phyloP scores from a whole-genome alignment of 2,888 invertebrate species.

The Xestobium rufovillosum region DNA sequence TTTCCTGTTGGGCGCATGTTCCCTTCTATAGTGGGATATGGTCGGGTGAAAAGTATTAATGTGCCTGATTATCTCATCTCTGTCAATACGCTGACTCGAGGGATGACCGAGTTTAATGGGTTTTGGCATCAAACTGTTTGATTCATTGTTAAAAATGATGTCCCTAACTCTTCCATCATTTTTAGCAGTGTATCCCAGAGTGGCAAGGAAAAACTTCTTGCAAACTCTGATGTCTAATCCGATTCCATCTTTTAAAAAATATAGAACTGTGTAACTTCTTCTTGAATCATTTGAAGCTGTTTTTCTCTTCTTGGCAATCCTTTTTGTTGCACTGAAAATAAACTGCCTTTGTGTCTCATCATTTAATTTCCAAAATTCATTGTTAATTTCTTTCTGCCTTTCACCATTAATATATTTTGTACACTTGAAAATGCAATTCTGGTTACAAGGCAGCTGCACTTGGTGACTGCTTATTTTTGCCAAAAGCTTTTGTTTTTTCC shows the following conservation, averaged over 20 bases:
- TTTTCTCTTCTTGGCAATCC: conserved; percentile 8
- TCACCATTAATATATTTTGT: conserved; percentile 11
- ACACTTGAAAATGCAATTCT: conserved; percentile 16
- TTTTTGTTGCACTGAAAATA: conserved; percentile 16
- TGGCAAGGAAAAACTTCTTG: no score
- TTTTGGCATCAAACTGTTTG: no score
- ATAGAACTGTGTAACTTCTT: no score
- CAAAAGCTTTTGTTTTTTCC: conserved; percentile 15
- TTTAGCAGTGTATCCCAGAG: conserved; percentile 6
- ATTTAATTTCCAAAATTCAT: conserved; percentile 17
- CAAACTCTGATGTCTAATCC: no score
- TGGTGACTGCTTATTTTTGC: conserved; percentile 10
- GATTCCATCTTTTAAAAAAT: no score
- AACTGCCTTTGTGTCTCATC: conserved; percentile 15
- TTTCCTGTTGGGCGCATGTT: no score
- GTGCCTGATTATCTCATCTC: conserved; percentile 10
- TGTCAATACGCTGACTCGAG: no score
- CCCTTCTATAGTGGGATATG: no score
- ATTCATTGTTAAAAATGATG: conserved; percentile 13
- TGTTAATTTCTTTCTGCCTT: conserved; percentile 14
- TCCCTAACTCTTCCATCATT: conserved; percentile 6
- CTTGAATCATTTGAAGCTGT: no score
- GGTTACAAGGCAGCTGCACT: no score
- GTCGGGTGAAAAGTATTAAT: conserved; percentile 17
- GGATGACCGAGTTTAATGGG: no score